These are phyloP conservation scores for Ephestia elutella DNA, from an alignment of 1,140 invertebrate species.

Conservation along the genomic window DNA sequence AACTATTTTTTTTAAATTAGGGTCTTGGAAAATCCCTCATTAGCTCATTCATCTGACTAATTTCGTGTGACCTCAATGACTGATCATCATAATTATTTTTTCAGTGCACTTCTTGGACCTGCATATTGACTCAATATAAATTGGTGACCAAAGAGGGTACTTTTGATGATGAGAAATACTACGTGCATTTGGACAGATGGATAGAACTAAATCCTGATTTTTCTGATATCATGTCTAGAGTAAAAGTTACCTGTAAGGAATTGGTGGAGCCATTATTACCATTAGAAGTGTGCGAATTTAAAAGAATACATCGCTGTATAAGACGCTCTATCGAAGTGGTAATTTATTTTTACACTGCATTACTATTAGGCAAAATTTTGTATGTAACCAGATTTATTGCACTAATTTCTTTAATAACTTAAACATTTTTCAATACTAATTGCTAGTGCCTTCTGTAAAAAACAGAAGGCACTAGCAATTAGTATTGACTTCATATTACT, in stretches of 20 bases:
- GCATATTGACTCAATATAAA: constrained; percentile 38
- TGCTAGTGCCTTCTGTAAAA: no score
- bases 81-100: constrained; percentile 11
- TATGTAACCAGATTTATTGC: no score
- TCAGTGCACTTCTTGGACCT: constrained; percentile 42
- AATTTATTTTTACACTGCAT: no score
- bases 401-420: no score
- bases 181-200: constrained; percentile 40
- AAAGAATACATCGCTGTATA: constrained; percentile 32
- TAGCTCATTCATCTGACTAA: no score
- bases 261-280: constrained; percentile 23
- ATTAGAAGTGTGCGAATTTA: constrained; percentile 32
- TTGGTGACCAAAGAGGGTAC: constrained; percentile 23
- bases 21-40: no score
- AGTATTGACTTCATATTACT: no score
- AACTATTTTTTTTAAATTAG: no score
- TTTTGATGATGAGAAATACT: constrained; percentile 37
- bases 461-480: no score
- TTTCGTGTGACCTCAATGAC: no score
- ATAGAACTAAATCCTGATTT: constrained; percentile 36
- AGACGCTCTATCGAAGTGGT: constrained; percentile 38
- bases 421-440: no score
- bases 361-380: no score
- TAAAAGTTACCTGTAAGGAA: constrained; percentile 37
- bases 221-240: constrained; percentile 26